Evolutionary conservation across 2,113 vertebrate species (phyloP).

Genomic region (Centropus bengalensis): DNA sequence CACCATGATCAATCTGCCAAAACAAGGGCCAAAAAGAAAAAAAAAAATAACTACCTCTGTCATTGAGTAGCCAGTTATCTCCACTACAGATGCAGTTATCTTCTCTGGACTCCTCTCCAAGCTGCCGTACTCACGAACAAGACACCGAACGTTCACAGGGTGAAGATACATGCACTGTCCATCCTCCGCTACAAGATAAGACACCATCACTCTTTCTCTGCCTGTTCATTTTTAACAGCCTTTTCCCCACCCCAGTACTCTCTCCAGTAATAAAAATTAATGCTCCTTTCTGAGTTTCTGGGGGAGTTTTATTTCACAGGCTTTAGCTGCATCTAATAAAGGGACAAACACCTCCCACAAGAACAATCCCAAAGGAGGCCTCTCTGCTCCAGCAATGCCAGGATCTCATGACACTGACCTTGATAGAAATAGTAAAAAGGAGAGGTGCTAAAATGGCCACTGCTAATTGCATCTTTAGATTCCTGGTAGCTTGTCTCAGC

Average conservation of each 20-base stretch:
- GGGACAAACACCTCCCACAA: neutral
- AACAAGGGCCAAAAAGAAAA: neutral
- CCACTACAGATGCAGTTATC: conserved; percentile 92
- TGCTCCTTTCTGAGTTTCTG: neutral
- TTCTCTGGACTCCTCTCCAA: conserved; percentile 92
- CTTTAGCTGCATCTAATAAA: neutral
- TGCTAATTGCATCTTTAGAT: conserved; percentile 38
- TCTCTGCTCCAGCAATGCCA: neutral
- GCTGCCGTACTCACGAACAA: conserved; percentile 92
- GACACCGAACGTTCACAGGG: conserved; percentile 94
- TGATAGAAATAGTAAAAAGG: conserved; percentile 98
- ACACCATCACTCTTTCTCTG: neutral
- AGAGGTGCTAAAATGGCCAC: conserved; percentile 73
- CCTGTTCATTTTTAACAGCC: neutral
- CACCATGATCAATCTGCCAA: neutral
- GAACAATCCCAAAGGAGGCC: neutral
- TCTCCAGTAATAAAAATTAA: neutral
- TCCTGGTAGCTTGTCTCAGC: conserved; percentile 64
- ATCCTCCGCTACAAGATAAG: conserved; percentile 84
- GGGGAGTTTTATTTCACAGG: neutral
- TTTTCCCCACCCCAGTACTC: neutral
- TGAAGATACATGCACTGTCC: conserved; percentile 98
- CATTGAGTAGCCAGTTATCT: conserved; percentile 93
- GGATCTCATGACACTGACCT: conserved; percentile 77
- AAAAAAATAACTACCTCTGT: conserved; percentile 83